These are phyloP conservation scores for Takifugu rubripes DNA, from an alignment of 2,797 vertebrate genomes.

Conservation along the genomic window DNA sequence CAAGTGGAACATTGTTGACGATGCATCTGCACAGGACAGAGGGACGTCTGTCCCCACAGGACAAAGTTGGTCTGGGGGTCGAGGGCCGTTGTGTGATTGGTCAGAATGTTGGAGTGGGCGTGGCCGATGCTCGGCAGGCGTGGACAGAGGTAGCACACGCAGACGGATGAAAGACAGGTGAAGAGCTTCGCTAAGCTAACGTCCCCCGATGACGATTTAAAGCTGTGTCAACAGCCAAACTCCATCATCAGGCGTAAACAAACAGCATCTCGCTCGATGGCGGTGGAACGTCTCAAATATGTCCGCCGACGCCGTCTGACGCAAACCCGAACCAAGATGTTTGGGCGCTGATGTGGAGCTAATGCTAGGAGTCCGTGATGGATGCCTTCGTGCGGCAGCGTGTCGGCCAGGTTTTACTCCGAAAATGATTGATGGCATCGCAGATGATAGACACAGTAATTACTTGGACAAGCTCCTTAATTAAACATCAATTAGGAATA, in stretches of 20 bases:
- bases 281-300: slow-evolving; percentile 4
- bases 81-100: no score
- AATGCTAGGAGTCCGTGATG: slow-evolving; percentile 52
- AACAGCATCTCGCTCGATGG: slow-evolving; percentile 15
- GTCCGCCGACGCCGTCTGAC: slow-evolving; percentile 7
- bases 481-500: slow-evolving; percentile 74
- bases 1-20: no score
- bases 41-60: slow-evolving; percentile 8
- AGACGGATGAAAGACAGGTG: no score
- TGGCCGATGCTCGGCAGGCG: no score
- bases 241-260: background rate
- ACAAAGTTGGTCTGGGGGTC: no score
- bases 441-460: slow-evolving; percentile 71
- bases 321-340: slow-evolving; percentile 30
- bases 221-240: background rate
- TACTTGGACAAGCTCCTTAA: slow-evolving; percentile 72
- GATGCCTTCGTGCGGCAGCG: slow-evolving; percentile 52
- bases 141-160: no score
- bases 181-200: background rate
- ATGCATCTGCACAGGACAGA: background rate
- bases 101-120: no score
- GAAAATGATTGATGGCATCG: slow-evolving; percentile 67
- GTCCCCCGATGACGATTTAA: background rate
- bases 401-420: slow-evolving; percentile 52
- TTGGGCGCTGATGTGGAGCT: slow-evolving; percentile 49